These are phyloP conservation scores for Lamellibrachia satsuma DNA, from an alignment of 2,888 invertebrate species.

Conservation along the genomic window DNA sequence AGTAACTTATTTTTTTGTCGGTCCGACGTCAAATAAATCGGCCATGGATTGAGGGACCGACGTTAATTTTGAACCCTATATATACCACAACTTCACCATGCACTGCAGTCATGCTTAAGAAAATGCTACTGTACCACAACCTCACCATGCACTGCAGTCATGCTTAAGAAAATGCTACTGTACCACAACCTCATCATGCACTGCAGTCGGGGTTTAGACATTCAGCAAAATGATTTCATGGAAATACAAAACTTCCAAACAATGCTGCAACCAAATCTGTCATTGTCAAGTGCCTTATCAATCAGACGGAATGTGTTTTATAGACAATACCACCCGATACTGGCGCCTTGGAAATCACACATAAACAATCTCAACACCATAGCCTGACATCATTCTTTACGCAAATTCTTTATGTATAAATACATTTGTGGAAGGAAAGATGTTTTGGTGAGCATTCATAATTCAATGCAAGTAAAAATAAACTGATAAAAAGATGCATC, in stretches of 20 bases:
- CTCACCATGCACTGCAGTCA: too few relatives aligned
- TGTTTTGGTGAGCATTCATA: not conserved
- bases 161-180: not conserved
- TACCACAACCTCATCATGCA: not conserved
- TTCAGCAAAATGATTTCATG: not conserved
- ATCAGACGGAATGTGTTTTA: constrained; percentile 1
- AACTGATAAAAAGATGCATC: not conserved
- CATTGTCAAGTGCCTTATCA: not conserved
- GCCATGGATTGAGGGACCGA: too few relatives aligned
- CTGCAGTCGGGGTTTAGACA: not conserved
- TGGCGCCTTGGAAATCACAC: not conserved
- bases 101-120: too few relatives aligned
- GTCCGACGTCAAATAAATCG: too few relatives aligned
- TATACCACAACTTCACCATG: too few relatives aligned
- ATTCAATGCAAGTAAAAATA: not conserved
- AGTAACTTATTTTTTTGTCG: too few relatives aligned
- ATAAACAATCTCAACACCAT: not conserved
- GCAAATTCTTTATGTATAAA: not conserved
- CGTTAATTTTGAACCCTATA: too few relatives aligned
- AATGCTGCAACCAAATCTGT: not conserved
- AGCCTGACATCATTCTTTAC: not conserved
- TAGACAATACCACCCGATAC: not conserved
- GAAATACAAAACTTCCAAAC: not conserved
- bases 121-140: too few relatives aligned
- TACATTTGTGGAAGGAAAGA: not conserved